Percentiles rank a stretch among this genome's conserved stretches.
Evolutionary conservation across 2,888 invertebrate species (phyloP).

Genomic region (Acleris laterana): DNA sequence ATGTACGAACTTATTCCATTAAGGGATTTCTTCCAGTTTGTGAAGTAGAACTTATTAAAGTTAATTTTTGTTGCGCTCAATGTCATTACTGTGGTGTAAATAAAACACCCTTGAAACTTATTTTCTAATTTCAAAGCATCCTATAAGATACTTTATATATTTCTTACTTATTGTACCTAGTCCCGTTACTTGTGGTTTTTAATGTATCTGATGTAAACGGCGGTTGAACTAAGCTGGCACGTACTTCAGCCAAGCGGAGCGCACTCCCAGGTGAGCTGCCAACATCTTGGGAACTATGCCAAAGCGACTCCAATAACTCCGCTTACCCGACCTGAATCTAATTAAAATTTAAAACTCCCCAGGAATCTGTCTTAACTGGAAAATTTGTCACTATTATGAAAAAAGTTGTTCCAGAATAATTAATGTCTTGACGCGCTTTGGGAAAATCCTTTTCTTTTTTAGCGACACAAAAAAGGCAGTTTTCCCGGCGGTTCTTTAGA

Average conservation of each 20-base stretch:
- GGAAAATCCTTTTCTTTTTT: slow-evolving; percentile 25
- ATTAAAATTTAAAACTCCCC: slow-evolving; percentile 24
- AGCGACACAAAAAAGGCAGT: slow-evolving; percentile 13
- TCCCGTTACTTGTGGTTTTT: neutral
- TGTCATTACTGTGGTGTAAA: too few species aligned
- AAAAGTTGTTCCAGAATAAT: slow-evolving; percentile 21
- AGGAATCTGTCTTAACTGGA: slow-evolving; percentile 2
- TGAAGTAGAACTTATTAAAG: too few species aligned
- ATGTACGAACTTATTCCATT: too few species aligned
- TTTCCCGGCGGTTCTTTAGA: neutral
- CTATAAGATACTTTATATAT: neutral
- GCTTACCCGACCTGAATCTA: slow-evolving; percentile 15
- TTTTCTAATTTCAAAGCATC: too few species aligned
- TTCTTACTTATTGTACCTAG: neutral
- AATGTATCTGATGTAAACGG: slow-evolving; percentile 1
- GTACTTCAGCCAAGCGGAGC: slow-evolving; percentile 5
- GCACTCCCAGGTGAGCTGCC: slow-evolving; percentile 24
- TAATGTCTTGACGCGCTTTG: slow-evolving; percentile 19
- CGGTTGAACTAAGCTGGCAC: slow-evolving; percentile 17
- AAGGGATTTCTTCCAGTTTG: too few species aligned
- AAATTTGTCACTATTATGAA: slow-evolving; percentile 21
- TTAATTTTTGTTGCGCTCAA: too few species aligned
- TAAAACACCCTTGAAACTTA: too few species aligned
- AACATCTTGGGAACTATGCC: slow-evolving; percentile 33
- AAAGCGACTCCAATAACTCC: slow-evolving; percentile 25